These are phyloP conservation scores for Apostichopus japonicus DNA, from an alignment of 35 echinoderm and acorn worm genomes.

Conservation along the genomic window DNA sequence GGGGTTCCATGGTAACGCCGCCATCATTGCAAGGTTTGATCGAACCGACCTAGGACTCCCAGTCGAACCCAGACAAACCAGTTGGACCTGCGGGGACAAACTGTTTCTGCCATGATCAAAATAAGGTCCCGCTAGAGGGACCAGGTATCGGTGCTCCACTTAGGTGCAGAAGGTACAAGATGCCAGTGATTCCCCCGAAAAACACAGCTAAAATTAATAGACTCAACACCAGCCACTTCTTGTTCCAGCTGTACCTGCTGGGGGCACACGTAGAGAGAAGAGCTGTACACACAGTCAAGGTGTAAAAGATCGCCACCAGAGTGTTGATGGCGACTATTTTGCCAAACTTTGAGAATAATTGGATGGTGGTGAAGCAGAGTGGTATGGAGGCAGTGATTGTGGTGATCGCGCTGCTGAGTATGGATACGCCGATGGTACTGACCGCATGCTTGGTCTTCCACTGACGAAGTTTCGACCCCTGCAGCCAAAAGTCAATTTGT, in stretches of 20 bases:
- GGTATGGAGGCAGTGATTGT: slow-evolving; percentile 92
- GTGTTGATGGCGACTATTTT: slow-evolving; percentile 98
- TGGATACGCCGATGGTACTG: slow-evolving; percentile 92
- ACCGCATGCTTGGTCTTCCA: slow-evolving; percentile 81
- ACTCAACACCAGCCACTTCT: slow-evolving; percentile 73
- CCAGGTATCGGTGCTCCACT: slow-evolving; percentile 76
- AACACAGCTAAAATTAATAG: slow-evolving; percentile 46
- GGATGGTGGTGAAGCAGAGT: slow-evolving; percentile 86
- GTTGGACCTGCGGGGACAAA: too few species aligned
- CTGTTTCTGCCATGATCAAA: slow-evolving; percentile 32
- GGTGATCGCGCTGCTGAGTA: slow-evolving; percentile 89
- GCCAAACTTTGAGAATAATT: slow-evolving; percentile 95
- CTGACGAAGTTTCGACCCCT: slow-evolving; percentile 60
- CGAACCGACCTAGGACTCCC: too few species aligned
- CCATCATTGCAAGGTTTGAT: too few species aligned
- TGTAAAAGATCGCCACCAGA: slow-evolving; percentile 85
- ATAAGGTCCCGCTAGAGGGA: slow-evolving; percentile 75
- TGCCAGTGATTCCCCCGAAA: slow-evolving; percentile 47
- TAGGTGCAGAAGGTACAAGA: slow-evolving; percentile 52
- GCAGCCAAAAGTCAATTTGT: neutral
- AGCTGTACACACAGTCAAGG: slow-evolving; percentile 77
- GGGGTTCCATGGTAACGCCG: too few species aligned
- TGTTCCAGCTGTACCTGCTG: slow-evolving; percentile 76
- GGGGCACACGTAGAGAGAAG: slow-evolving; percentile 78
- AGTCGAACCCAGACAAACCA: too few species aligned